Conservation (phyloP, 30 jellyfish, hydroid and myxozoan genomes). For the Aurelia coerulea region DNA sequence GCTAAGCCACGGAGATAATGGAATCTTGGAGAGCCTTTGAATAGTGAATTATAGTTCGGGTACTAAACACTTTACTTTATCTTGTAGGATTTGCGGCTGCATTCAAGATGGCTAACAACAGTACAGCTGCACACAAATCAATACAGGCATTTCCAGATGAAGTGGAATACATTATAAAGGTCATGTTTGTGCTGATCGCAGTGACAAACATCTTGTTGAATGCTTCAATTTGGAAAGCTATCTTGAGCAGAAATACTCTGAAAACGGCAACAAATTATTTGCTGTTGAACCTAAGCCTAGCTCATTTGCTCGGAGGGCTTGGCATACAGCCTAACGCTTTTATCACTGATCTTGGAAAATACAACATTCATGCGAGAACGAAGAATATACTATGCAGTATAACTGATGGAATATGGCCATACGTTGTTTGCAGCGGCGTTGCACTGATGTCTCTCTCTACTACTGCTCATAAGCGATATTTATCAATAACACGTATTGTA, state of each 20-base stretch:
- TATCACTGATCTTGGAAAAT: neutral
- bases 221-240: constrained; percentile 12
- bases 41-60: no score
- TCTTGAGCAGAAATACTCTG: neutral
- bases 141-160: neutral
- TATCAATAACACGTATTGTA: neutral
- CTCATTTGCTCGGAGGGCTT: constrained; percentile 3
- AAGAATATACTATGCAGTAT: neutral
- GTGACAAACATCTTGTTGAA: neutral
- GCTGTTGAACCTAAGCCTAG: constrained; percentile 3
- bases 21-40: no score
- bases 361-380: neutral
- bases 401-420: constrained; percentile 24
- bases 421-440: constrained; percentile 14
- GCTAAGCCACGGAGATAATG: no score
- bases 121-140: neutral
- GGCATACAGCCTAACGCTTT: constrained; percentile 9
- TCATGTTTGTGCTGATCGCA: constrained; percentile 2
- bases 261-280: constrained; percentile 5
- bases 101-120: neutral
- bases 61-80: no score
- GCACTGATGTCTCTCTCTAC: neutral
- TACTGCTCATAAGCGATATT: constrained; percentile 6
- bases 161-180: constrained; percentile 2
- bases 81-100: neutral